Evolutionary conservation across 2,888 invertebrate species (phyloP), one percentile per base, ranked within the genome.

Genomic region (Melipona bicolor): DNA sequence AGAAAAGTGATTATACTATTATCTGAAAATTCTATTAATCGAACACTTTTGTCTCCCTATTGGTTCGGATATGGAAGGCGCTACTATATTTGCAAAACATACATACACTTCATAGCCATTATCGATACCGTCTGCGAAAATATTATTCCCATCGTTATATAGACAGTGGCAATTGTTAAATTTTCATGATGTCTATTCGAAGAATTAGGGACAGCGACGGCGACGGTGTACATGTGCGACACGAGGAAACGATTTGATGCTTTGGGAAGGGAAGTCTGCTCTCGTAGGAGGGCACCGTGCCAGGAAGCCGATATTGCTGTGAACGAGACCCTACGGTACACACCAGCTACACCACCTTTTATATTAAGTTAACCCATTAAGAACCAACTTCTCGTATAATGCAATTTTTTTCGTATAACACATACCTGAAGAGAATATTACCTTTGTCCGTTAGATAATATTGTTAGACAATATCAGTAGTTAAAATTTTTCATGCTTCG

Each of bases 181-280:
- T 87, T 86, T 87, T 82, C 84, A 71, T 67, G 74, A 79, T 87
- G 74, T 85, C 89, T 81, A 88, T 88, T 84, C 86, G 84, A 83
- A 86, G 85, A 90, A 90, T 90, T 90, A 90, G 76, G 89, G 89
- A 80, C 89, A 90, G 78, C 77, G 77, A 62, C 81, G 69, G 62
- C 81, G 65, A 68, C 54, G 74, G 74, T 71, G 79, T 80, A 83
- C 79, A 88, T 79, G 82, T 84, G 68, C 85, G 83, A 85, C 88
- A 89, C 87, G 89, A 84, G 86, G 88, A 90, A 90, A 89, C 90
- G 84, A 90, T 90, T 87, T 90, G 88, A 89, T 83, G 89, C 87
- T 89, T 90, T 89, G 89, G 89, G 89, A 90, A 90, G 89, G 89
- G 89, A 89, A 89, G 89, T 90, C 87, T 89, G 81, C 87, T 89